A percentile compares a stretch with the other conserved stretches of the same genome.
phyloP scores from a whole-genome alignment of 2,888 invertebrate species.

The Tromatobia lineatoria region DNA sequence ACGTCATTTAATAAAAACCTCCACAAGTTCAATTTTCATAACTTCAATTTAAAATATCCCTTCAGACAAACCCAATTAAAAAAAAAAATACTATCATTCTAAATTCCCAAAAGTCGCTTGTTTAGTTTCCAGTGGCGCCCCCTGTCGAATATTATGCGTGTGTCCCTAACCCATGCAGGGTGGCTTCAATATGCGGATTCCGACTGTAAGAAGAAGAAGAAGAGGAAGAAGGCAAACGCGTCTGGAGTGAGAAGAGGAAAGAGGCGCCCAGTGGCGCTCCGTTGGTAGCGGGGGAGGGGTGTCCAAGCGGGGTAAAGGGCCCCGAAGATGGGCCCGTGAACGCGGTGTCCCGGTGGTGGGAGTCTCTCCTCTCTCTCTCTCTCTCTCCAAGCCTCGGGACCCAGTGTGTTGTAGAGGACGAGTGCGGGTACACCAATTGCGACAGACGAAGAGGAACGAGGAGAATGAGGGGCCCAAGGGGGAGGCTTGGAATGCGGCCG shows the following conservation, averaged over 20 bases:
- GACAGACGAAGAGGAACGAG: slow-evolving; percentile 54
- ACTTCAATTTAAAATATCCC: too few relatives aligned
- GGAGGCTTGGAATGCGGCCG: slow-evolving; percentile 84
- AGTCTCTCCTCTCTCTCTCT: not conserved
- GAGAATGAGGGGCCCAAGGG: slow-evolving; percentile 71
- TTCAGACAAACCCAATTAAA: too few relatives aligned
- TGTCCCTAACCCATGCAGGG: not conserved
- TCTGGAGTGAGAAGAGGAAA: slow-evolving; percentile 66
- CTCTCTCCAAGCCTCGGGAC: slow-evolving; percentile 55
- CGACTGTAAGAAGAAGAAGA: slow-evolving; percentile 63
- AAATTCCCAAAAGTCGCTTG: not conserved
- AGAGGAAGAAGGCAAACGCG: slow-evolving; percentile 43
- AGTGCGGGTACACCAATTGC: slow-evolving; percentile 59
- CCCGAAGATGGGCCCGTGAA: slow-evolving; percentile 75
- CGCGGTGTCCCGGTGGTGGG: slow-evolving; percentile 10
- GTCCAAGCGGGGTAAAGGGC: slow-evolving; percentile 69
- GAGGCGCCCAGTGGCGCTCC: slow-evolving; percentile 77
- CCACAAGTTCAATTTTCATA: too few relatives aligned
- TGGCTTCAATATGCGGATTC: slow-evolving; percentile 54
- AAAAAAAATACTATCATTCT: too few relatives aligned
- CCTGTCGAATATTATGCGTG: not conserved
- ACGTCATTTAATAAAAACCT: too few relatives aligned
- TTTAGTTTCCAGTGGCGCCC: not conserved
- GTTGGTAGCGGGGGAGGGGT: slow-evolving; percentile 60
- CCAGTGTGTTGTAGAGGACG: slow-evolving; percentile 46